Evolutionary conservation across 2,797 vertebrate species (phyloP).

Genomic region (Prionace glauca): DNA sequence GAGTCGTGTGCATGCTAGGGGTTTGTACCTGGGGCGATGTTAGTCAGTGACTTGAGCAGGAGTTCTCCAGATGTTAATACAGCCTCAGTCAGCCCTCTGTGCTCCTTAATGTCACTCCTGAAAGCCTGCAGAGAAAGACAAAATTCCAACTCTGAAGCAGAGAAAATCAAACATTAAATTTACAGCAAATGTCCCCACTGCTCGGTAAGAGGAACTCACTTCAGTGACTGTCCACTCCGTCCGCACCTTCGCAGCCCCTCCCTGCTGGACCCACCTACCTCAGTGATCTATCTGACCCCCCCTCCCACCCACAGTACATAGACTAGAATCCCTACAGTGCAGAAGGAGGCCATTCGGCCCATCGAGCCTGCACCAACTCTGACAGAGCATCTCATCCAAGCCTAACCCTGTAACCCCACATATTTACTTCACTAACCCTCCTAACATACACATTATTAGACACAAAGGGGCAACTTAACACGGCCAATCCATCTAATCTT

Average conservation of each 20-base stretch:
- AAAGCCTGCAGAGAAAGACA: slow-evolving; percentile 62
- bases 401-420: no score
- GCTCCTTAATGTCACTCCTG: slow-evolving; percentile 69
- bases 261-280: not conserved
- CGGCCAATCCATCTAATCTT: no score
- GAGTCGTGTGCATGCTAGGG: no score
- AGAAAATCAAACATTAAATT: not conserved
- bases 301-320: not conserved
- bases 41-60: slow-evolving; percentile 71
- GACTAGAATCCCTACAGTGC: no score
- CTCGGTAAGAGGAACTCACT: not conserved
- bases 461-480: no score
- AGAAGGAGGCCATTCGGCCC: no score
- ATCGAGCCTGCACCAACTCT: no score
- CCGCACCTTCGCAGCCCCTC: not conserved
- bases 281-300: not conserved
- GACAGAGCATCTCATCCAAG: no score
- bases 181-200: not conserved
- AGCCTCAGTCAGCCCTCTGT: slow-evolving; percentile 65
- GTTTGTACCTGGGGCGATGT: slow-evolving; percentile 67
- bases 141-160: not conserved
- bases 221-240: not conserved
- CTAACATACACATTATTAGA: no score
- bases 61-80: slow-evolving; percentile 72
- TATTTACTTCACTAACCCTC: no score